These are phyloP conservation scores for Proterorhinus semilunaris DNA, from an alignment of 2,113 vertebrate species.

Conservation along the genomic window DNA sequence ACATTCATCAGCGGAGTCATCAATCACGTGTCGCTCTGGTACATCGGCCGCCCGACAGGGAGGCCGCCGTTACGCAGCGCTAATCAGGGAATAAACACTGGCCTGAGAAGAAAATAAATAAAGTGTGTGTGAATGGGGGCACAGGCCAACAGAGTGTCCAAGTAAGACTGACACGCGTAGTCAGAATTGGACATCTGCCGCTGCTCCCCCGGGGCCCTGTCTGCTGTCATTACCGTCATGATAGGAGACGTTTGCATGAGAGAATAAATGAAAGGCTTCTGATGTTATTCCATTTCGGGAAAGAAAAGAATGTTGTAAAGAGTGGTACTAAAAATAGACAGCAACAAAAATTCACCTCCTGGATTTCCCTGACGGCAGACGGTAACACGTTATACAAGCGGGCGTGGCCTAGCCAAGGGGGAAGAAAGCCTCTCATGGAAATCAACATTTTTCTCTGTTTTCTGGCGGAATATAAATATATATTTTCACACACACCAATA, in stretches of 20 bases:
- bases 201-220: slow-evolving; percentile 66
- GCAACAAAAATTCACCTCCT: no score
- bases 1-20: slow-evolving; percentile 43
- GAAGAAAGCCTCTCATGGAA: no score
- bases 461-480: no score
- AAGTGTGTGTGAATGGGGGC: slow-evolving; percentile 39
- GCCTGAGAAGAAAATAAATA: slow-evolving; percentile 24
- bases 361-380: no score
- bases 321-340: no score
- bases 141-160: slow-evolving; percentile 41
- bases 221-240: slow-evolving; percentile 69
- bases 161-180: slow-evolving; percentile 67
- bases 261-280: slow-evolving; percentile 18
- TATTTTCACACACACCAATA: no score
- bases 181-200: slow-evolving; percentile 77
- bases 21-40: slow-evolving; percentile 53
- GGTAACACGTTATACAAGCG: no score
- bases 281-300: not conserved
- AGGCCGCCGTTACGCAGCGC: slow-evolving; percentile 39
- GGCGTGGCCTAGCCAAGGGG: no score
- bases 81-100: slow-evolving; percentile 66
- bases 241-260: slow-evolving; percentile 66
- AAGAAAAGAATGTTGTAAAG: no score
- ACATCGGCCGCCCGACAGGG: slow-evolving; percentile 39
- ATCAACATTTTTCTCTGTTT: no score